Conservation (phyloP, 2,797 vertebrate species). For the Pachyuromys duprasi region DNA sequence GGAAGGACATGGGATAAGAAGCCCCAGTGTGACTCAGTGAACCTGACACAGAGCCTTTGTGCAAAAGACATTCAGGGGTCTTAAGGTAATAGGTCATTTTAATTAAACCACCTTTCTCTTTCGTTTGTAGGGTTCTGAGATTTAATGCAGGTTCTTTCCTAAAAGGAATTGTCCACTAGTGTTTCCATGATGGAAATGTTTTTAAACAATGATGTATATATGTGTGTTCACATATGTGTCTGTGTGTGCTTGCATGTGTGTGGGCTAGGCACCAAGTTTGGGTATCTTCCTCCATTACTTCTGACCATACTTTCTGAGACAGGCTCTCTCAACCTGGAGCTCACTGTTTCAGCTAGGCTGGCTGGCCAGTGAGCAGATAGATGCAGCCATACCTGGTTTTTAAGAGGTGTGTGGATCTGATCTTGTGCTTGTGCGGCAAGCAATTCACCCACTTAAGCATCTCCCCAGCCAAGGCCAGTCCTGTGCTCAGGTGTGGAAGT, state of each 20-base stretch:
- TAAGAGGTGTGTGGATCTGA: neutral
- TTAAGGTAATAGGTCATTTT: neutral
- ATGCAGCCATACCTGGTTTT: neutral
- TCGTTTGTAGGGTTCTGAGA: neutral
- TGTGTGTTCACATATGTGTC: neutral
- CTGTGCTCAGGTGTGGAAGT: neutral
- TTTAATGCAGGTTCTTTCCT: neutral
- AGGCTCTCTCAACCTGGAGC: neutral
- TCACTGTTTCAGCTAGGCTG: neutral
- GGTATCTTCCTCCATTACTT: neutral
- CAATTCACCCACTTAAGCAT: neutral
- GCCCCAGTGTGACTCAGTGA: neutral
- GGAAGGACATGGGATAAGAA: slow-evolving; percentile 18
- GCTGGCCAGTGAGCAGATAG: neutral
- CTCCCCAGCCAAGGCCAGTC: neutral
- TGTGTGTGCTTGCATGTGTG: neutral
- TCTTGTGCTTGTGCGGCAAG: neutral
- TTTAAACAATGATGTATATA: neutral
- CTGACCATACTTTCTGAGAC: neutral
- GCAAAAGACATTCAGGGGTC: neutral
- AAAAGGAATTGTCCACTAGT: neutral
- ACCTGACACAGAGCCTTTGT: slow-evolving; percentile 7
- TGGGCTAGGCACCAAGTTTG: neutral
- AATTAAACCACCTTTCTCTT: neutral
- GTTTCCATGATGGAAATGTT: slow-evolving; percentile 41